phyloP scores from a whole-genome alignment of 2,113 vertebrate species.

The Gadus chalcogrammus region DNA sequence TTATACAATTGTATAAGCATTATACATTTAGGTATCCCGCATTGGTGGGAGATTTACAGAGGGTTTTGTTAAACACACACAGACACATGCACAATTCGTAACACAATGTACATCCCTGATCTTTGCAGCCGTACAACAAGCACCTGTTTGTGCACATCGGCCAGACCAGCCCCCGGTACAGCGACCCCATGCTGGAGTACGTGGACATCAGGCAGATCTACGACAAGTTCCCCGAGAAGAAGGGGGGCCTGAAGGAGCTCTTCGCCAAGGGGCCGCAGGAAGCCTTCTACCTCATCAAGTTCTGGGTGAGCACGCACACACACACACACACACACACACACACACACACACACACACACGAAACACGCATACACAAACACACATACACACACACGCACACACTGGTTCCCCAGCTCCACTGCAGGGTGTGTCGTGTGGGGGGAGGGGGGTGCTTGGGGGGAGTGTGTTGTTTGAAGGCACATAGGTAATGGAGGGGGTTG shows the following conservation, averaged over 20 bases:
- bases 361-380: too few species aligned
- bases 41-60: too few species aligned
- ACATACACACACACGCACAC: too few species aligned
- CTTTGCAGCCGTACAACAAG: conserved; percentile 86
- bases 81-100: neutral
- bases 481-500: too few species aligned
- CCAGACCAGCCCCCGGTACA: conserved; percentile 90
- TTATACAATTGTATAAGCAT: too few species aligned
- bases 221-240: conserved; percentile 99
- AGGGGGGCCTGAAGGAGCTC: conserved; percentile 95
- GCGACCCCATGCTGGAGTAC: conserved; percentile 90
- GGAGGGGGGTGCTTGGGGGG: too few species aligned
- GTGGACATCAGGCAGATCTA: conserved; percentile 99
- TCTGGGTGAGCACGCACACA: conserved; percentile 85
- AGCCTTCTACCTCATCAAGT: conserved; percentile 97
- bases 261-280: conserved; percentile 94
- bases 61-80: too few species aligned
- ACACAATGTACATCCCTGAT: neutral
- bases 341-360: too few species aligned
- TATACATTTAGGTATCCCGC: too few species aligned
- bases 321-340: too few species aligned
- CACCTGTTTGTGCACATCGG: conserved; percentile 98
- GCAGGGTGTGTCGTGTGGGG: too few species aligned
- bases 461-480: neutral
- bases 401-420: neutral